Evolutionary conservation across 2,888 invertebrate genomes (phyloP).

Genomic region (Rapana venosa): DNA sequence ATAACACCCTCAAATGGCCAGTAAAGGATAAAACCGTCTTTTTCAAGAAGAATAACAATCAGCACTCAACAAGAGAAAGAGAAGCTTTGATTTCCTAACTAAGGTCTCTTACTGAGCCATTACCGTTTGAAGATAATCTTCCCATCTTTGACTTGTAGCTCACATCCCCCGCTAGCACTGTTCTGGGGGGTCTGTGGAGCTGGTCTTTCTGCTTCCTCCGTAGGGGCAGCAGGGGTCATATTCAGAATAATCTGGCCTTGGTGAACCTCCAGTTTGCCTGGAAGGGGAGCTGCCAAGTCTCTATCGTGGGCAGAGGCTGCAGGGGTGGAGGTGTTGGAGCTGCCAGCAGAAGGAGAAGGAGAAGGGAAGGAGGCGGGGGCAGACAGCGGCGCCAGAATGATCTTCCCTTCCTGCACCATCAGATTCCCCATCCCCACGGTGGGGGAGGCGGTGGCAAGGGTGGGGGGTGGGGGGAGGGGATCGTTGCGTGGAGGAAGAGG

Average conservation of each 20-base stretch:
- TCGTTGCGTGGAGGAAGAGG: slow-evolving; percentile 28
- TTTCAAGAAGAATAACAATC: too few species aligned
- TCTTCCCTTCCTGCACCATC: slow-evolving; percentile 57
- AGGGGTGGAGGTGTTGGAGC: slow-evolving; percentile 22
- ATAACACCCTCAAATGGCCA: not conserved
- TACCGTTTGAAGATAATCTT: slow-evolving; percentile 48
- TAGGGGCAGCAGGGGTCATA: not conserved
- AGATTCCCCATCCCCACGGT: slow-evolving; percentile 43
- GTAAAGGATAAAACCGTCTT: not conserved
- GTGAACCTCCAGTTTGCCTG: slow-evolving; percentile 59
- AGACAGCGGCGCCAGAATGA: slow-evolving; percentile 52
- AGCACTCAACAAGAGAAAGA: not conserved
- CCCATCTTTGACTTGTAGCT: slow-evolving; percentile 52
- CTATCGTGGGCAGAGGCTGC: slow-evolving; percentile 17
- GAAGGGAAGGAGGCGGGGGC: slow-evolving; percentile 41
- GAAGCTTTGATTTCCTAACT: not conserved
- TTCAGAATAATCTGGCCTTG: slow-evolving; percentile 63
- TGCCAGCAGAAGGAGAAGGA: slow-evolving; percentile 11
- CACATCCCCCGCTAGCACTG: slow-evolving; percentile 40
- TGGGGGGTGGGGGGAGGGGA: not conserved
- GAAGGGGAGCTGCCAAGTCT: slow-evolving; percentile 47
- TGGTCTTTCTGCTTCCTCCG: not conserved
- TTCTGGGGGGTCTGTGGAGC: slow-evolving; percentile 18
- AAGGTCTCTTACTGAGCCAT: not conserved
- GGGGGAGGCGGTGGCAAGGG: slow-evolving; percentile 21